phyloP scores from a whole-genome alignment of 1,140 invertebrate genomes.

The Bombus cullumanus region DNA sequence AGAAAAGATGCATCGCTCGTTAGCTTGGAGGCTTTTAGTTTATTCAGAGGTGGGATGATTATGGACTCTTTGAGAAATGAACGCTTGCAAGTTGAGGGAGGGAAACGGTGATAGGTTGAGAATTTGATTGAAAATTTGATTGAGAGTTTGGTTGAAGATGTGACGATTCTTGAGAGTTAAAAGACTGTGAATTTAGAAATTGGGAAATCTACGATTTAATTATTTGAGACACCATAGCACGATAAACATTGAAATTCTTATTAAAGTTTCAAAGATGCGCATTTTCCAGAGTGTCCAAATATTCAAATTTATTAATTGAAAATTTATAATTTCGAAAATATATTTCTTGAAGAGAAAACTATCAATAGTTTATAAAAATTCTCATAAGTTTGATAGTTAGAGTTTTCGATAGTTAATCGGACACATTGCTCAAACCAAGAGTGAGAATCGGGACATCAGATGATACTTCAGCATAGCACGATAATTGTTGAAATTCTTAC shows the following conservation, averaged over 20 bases:
- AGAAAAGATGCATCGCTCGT: conserved; percentile 19
- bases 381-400: no score
- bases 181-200: background rate
- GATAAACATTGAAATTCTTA: background rate
- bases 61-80: background rate
- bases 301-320: background rate
- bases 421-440: background rate
- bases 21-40: background rate
- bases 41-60: background rate
- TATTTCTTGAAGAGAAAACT: background rate
- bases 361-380: no score
- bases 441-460: no score
- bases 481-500: conserved; percentile 7
- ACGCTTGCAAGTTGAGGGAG: background rate
- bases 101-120: background rate
- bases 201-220: background rate
- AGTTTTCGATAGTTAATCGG: background rate
- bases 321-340: background rate
- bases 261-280: no score
- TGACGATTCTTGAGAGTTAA: background rate
- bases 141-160: no score
- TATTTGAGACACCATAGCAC: background rate
- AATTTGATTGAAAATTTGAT: background rate
- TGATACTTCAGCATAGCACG: no score
- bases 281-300: no score